These are phyloP conservation scores for Puma concolor DNA, from an alignment of 2,113 vertebrate species.

Conservation along the genomic window DNA sequence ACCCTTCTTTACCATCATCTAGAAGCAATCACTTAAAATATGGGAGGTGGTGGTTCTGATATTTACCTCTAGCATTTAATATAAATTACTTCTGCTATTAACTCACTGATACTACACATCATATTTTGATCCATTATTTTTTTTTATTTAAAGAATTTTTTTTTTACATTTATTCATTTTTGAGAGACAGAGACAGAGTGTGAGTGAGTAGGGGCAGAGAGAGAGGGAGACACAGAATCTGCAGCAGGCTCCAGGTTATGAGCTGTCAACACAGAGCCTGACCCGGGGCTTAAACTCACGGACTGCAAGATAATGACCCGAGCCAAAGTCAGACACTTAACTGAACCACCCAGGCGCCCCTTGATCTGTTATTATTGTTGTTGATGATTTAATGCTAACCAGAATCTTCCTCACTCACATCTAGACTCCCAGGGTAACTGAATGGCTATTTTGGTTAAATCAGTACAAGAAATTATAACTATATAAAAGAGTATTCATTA, in stretches of 20 bases:
- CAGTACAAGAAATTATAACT: neutral
- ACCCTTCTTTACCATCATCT: neutral
- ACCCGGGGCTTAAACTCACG: no score
- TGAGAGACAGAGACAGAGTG: no score
- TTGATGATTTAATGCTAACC: neutral
- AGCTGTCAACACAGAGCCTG: no score
- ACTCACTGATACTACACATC: neutral
- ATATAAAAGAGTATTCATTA: neutral
- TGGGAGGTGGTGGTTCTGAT: neutral
- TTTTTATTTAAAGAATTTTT: no score
- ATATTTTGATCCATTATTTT: no score
- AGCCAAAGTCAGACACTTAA: no score
- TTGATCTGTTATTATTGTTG: neutral
- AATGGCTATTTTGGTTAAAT: neutral
- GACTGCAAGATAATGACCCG: no score
- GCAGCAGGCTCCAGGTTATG: no score
- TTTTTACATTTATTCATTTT: no score
- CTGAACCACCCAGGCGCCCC: no score
- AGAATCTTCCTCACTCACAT: neutral
- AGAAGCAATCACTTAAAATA: neutral
- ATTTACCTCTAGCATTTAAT: neutral
- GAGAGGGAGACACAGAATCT: no score
- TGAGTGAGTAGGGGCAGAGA: no score
- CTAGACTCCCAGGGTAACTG: neutral
- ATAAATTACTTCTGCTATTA: neutral